Percentiles rank a stretch among this genome's conserved stretches.
phyloP scores from a whole-genome alignment of 2,797 vertebrate genomes.

The Peromyscus attwateri region DNA sequence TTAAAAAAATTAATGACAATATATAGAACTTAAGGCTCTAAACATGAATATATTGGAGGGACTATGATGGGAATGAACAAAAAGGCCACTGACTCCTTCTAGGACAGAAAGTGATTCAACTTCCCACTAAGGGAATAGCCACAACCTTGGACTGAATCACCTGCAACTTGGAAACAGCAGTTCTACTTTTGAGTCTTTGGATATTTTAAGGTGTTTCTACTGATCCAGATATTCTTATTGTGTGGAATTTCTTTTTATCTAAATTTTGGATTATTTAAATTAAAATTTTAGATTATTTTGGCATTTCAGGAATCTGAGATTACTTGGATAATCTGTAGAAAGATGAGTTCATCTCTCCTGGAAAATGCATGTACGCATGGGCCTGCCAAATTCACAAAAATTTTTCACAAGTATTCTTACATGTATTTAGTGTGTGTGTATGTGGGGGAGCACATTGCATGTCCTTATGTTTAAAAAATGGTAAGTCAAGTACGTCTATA shows the following conservation, averaged over 20 bases:
- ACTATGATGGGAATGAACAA: neutral
- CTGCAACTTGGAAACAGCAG: neutral
- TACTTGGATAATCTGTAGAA: neutral
- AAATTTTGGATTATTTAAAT: slow-evolving; percentile 18
- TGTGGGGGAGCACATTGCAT: neutral
- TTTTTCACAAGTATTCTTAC: neutral
- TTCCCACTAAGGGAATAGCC: neutral
- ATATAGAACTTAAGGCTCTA: neutral
- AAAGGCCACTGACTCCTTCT: neutral
- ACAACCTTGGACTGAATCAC: neutral
- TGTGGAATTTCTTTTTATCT: neutral
- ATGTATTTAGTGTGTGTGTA: neutral
- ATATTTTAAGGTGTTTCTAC: neutral
- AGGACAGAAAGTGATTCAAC: neutral
- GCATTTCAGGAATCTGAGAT: neutral
- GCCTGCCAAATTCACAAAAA: neutral
- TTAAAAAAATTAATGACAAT: neutral
- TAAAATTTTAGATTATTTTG: neutral
- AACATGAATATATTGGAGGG: neutral
- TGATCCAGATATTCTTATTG: neutral
- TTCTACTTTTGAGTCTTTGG: neutral
- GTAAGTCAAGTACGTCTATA: neutral
- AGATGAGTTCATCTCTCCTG: neutral
- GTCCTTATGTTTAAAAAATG: neutral
- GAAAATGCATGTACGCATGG: neutral